phyloP scores from a whole-genome alignment of 2,888 invertebrate species.

The Caenorhabditis sulstoni region DNA sequence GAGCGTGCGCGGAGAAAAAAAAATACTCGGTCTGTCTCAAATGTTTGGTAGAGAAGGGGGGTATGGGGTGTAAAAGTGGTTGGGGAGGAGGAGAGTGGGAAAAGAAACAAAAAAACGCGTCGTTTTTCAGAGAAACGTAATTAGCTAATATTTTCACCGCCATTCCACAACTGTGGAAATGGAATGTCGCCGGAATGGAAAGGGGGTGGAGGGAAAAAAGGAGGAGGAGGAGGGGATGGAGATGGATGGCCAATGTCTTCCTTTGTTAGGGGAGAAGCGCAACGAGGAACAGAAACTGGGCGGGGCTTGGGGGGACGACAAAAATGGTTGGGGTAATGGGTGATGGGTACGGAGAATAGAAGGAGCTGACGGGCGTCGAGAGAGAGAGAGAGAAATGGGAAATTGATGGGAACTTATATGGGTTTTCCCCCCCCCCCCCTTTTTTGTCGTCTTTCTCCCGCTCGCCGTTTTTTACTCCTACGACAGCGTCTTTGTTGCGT shows the following conservation, averaged over 20 bases:
- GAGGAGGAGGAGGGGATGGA: too few relatives aligned
- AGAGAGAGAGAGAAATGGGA: conserved; percentile 13
- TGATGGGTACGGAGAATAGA: conserved; percentile 44
- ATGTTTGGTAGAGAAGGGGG: conserved; percentile 44
- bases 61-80: background rate
- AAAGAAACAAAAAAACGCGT: conserved; percentile 19
- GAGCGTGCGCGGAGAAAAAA: background rate
- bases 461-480: background rate
- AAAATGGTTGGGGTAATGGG: conserved; percentile 37
- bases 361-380: background rate
- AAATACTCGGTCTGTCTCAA: conserved; percentile 13
- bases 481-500: conserved; percentile 1
- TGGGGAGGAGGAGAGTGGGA: conserved; percentile 9
- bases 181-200: too few relatives aligned
- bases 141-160: conserved; percentile 58
- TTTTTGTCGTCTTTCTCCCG: conserved; percentile 8
- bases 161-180: conserved; percentile 12
- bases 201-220: too few relatives aligned
- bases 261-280: conserved; percentile 11
- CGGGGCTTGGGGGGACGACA: conserved; percentile 8
- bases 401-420: conserved; percentile 52
- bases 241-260: conserved; percentile 26
- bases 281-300: conserved; percentile 38
- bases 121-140: conserved; percentile 41
- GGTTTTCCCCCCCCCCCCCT: conserved; percentile 27